These are phyloP conservation scores for Panzeria rudis DNA, from an alignment of 2,888 invertebrate genomes.

Conservation along the genomic window DNA sequence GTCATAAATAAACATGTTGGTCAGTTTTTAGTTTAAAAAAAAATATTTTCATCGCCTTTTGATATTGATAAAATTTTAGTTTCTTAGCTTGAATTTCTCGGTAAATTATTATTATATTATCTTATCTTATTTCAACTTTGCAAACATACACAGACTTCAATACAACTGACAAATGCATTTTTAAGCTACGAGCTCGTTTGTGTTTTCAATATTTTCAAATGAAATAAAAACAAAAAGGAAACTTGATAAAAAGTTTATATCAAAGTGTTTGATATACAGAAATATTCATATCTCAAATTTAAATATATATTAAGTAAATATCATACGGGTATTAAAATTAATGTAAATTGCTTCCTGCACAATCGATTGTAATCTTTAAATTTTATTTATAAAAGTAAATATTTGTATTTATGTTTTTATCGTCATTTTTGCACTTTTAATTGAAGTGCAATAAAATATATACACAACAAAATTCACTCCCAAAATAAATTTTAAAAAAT, in stretches of 20 bases:
- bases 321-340: constrained; percentile 26
- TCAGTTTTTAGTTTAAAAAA: neutral
- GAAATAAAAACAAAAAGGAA: constrained; percentile 1
- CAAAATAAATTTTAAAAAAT: neutral
- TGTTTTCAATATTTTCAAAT: constrained; percentile 10
- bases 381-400: constrained; percentile 10
- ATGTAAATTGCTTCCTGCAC: constrained; percentile 10
- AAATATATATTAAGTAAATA: constrained; percentile 41
- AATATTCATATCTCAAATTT: constrained; percentile 7
- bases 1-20: neutral
- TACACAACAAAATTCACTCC: neutral
- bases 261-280: constrained; percentile 1
- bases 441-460: neutral
- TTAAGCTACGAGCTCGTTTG: neutral
- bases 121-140: constrained; percentile 55
- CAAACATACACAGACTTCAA: constrained; percentile 53
- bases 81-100: neutral
- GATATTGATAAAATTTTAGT: constrained; percentile 12
- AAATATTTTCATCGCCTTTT: neutral
- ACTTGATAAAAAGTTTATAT: constrained; percentile 31
- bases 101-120: constrained; percentile 17
- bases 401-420: constrained; percentile 13
- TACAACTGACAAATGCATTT: constrained; percentile 45
- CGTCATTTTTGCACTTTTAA: neutral
- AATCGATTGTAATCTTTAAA: constrained; percentile 7